phyloP scores from a whole-genome alignment of 2,113 vertebrate species.

The Anhinga anhinga region DNA sequence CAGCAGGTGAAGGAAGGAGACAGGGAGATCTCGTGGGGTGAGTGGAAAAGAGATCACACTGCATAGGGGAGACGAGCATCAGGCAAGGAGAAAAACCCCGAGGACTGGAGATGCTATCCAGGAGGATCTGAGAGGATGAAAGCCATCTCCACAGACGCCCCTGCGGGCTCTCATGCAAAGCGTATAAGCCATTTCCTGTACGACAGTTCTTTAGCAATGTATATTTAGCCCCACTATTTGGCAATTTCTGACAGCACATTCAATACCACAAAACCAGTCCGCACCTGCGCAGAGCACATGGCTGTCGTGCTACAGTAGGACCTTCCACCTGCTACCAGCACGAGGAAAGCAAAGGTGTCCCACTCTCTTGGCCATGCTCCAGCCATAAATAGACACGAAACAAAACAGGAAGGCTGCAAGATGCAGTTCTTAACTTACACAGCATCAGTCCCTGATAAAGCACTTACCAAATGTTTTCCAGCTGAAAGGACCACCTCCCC shows the following conservation, averaged over 20 bases:
- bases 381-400: background rate
- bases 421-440: background rate
- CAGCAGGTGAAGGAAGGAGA: background rate
- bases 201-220: background rate
- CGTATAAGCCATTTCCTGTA: background rate
- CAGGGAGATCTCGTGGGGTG: background rate
- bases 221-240: background rate
- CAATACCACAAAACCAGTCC: background rate
- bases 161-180: background rate
- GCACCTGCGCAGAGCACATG: fast-evolving
- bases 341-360: background rate
- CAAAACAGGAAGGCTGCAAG: background rate
- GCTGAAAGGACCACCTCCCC: background rate
- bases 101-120: background rate
- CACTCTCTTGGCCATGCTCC: background rate
- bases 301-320: background rate
- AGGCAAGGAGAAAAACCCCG: background rate
- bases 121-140: background rate
- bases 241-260: background rate
- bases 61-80: fast-evolving
- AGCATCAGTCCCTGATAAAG: background rate
- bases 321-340: background rate
- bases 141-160: background rate
- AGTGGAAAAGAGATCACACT: background rate
- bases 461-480: background rate